Conservation (phyloP, 2,113 vertebrate genomes). For the Callipepla californica region DNA sequence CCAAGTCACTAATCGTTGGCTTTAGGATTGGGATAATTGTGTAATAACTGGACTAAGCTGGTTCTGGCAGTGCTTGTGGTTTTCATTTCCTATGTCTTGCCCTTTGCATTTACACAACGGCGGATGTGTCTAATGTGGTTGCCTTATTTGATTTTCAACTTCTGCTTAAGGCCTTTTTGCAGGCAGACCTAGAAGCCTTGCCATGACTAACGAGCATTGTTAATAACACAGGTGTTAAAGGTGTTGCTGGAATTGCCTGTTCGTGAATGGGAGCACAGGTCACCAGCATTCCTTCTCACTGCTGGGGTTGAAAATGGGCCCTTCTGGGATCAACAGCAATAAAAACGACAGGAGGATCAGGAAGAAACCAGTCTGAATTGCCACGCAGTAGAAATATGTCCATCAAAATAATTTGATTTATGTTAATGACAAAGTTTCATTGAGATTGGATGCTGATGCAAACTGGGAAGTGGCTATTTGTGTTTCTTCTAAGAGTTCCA, state of each 20-base stretch:
- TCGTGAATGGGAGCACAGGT: not conserved
- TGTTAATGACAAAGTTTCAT: slow-evolving; percentile 20
- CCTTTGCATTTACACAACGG: not conserved
- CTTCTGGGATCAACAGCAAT: not conserved
- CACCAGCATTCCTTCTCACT: not conserved
- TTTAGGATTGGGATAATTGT: not conserved
- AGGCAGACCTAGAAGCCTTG: not conserved
- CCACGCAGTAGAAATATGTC: not conserved
- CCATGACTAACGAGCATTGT: not conserved
- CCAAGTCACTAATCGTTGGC: not conserved
- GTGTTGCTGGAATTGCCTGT: not conserved
- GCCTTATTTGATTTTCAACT: not conserved
- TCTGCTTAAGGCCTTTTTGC: not conserved
- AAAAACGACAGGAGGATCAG: not conserved
- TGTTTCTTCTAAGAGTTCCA: slow-evolving; percentile 41
- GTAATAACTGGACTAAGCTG: not conserved
- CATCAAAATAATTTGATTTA: slow-evolving; percentile 28
- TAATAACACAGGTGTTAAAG: not conserved
- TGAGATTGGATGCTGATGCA: not conserved
- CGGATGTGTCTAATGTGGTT: not conserved
- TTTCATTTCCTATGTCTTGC: not conserved
- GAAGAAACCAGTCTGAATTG: not conserved
- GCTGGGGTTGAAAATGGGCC: not conserved
- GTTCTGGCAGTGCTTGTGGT: not conserved
- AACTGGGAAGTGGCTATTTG: slow-evolving; percentile 34